Conservation (phyloP, 2,888 invertebrate species). For the Lymantria monacha region DNA sequence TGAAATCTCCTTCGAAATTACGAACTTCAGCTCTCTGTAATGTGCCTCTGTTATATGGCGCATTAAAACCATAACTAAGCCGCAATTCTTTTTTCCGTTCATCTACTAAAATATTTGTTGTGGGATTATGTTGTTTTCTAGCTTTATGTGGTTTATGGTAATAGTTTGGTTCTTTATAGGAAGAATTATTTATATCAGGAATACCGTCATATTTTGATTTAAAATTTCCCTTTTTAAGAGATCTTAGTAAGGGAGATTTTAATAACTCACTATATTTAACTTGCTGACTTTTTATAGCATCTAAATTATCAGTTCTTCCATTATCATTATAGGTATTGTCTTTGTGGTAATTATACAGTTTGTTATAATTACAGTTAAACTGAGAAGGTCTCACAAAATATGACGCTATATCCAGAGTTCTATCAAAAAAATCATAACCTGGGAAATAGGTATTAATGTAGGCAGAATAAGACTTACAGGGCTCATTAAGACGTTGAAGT, state of each 20-base stretch:
- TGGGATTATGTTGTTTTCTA: conserved; percentile 9
- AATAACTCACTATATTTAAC: conserved; percentile 38
- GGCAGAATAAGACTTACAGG: conserved; percentile 8
- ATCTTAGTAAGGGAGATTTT: conserved; percentile 31
- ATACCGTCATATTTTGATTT: conserved; percentile 9
- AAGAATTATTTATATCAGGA: neutral
- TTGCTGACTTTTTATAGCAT: neutral
- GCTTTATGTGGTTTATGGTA: conserved; percentile 5
- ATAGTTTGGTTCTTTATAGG: conserved; percentile 1
- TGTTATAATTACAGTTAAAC: conserved; percentile 7
- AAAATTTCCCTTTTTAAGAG: neutral
- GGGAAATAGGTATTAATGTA: conserved; percentile 7
- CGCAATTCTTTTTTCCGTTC: conserved; percentile 1
- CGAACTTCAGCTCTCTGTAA: conserved; percentile 3
- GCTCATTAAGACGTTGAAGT: conserved; percentile 5
- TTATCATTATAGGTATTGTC: neutral
- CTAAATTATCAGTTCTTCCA: neutral
- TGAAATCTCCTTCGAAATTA: conserved; percentile 7
- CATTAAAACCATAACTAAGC: conserved; percentile 14
- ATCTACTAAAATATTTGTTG: conserved; percentile 1
- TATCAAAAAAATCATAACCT: conserved; percentile 9
- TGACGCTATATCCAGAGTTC: conserved; percentile 8
- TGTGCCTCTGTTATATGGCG: conserved; percentile 5
- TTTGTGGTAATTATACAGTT: neutral
- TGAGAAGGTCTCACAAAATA: conserved; percentile 10